Evolutionary conservation across 2,113 vertebrate genomes (phyloP).

Genomic region (Labeo catla): DNA sequence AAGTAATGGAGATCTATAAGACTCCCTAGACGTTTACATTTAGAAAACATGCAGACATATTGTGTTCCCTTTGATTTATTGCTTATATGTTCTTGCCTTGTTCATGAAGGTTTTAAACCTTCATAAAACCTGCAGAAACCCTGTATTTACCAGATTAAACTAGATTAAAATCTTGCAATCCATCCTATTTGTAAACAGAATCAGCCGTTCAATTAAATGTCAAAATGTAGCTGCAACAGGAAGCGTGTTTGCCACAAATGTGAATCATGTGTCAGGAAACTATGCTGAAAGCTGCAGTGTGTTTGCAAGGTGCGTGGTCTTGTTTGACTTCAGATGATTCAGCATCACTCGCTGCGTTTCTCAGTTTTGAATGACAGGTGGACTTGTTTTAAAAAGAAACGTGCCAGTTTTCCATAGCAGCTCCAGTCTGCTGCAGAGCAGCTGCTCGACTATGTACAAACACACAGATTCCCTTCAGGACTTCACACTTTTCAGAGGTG

Average conservation of each 20-base stretch:
- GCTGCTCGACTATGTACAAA: background rate
- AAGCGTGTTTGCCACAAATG: background rate
- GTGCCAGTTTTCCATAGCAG: background rate
- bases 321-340: background rate
- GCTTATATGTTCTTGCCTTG: background rate
- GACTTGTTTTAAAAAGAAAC: background rate
- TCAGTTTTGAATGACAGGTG: background rate
- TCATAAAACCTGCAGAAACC: background rate
- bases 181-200: background rate
- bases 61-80: background rate
- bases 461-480: background rate
- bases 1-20: background rate
- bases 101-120: background rate
- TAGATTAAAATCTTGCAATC: no score
- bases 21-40: background rate
- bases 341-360: background rate
- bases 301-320: background rate
- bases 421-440: no score
- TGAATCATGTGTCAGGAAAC: background rate
- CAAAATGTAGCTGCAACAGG: background rate
- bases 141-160: no score
- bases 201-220: background rate
- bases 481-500: background rate
- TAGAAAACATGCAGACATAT: no score
- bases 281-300: background rate